Evolutionary conservation across 2,797 vertebrate species (phyloP).

Genomic region (Knipowitschia caucasica): DNA sequence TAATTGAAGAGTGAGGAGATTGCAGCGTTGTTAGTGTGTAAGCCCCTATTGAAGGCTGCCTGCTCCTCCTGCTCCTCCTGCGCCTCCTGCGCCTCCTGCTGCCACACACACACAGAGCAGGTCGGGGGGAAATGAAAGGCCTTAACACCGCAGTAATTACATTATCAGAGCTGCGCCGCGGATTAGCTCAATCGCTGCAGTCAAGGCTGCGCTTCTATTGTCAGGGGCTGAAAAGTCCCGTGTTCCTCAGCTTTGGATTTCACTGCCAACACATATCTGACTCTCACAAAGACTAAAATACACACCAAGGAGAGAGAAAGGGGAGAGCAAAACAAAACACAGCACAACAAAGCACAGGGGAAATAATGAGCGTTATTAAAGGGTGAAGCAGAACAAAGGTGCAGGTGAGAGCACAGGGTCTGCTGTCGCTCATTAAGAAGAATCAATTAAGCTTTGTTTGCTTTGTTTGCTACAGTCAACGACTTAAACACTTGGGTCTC

Average conservation of each 20-base stretch:
- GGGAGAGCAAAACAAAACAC: slow-evolving; percentile 75
- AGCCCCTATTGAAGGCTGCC: slow-evolving; percentile 82
- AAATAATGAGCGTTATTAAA: slow-evolving; percentile 93
- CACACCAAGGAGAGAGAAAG: slow-evolving; percentile 35
- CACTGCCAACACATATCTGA: slow-evolving; percentile 89
- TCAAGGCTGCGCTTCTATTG: slow-evolving; percentile 97
- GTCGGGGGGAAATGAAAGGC: slow-evolving; percentile 92
- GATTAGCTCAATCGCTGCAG: slow-evolving; percentile 99
- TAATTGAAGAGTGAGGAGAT: slow-evolving; percentile 95
- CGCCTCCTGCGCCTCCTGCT: slow-evolving; percentile 55
- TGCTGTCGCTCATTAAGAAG: slow-evolving; percentile 23
- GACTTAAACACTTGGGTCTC: slow-evolving; percentile 14
- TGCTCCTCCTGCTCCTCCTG: slow-evolving; percentile 47
- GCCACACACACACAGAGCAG: slow-evolving; percentile 81
- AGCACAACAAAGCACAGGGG: slow-evolving; percentile 83
- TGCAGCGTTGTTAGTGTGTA: slow-evolving; percentile 90
- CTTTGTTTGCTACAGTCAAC: slow-evolving; percentile 35
- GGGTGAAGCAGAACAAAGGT: slow-evolving; percentile 66
- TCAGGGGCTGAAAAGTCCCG: slow-evolving; percentile 90
- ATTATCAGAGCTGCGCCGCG: slow-evolving; percentile 95
- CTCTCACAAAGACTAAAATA: slow-evolving; percentile 89
- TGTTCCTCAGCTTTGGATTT: slow-evolving; percentile 88
- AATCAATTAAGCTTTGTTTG: slow-evolving; percentile 16
- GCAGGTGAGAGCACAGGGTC: slow-evolving; percentile 75
- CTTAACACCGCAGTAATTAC: slow-evolving; percentile 99